Percentiles rank a stretch among this genome's conserved stretches.
These are phyloP conservation scores for Mastacembelus armatus DNA, from an alignment of 2,797 vertebrate species.

Conservation along the genomic window DNA sequence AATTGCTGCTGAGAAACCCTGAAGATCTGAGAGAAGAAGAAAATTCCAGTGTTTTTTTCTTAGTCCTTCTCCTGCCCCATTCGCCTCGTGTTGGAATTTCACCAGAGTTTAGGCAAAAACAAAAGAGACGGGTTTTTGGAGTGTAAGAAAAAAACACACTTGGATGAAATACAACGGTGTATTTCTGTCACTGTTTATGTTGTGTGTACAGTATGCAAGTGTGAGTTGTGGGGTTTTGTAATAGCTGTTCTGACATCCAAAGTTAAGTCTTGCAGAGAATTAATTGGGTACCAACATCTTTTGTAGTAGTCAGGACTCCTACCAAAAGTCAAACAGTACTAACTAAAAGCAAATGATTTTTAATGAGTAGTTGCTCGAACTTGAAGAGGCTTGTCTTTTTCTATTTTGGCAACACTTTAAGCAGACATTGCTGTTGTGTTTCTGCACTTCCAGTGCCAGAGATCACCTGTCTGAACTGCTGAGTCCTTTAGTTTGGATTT, in stretches of 20 bases:
- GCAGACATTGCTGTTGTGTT: background rate
- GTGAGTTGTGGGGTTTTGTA: constrained; percentile 50
- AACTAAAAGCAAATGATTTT: constrained; percentile 40
- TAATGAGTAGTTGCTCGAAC: constrained; percentile 15
- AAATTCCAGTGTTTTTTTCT: constrained; percentile 81
- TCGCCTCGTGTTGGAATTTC: constrained; percentile 76
- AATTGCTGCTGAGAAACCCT: constrained; percentile 85
- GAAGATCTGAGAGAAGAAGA: constrained; percentile 84
- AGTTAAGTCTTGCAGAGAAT: constrained; percentile 34
- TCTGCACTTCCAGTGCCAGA: background rate
- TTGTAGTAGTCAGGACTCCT: constrained; percentile 12
- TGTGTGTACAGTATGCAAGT: constrained; percentile 22
- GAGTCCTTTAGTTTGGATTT: background rate
- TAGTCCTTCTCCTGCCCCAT: constrained; percentile 69
- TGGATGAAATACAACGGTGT: constrained; percentile 54
- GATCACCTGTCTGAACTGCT: constrained; percentile 26
- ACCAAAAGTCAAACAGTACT: background rate
- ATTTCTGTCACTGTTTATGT: constrained; percentile 42
- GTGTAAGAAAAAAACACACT: constrained; percentile 18
- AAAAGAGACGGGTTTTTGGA: constrained; percentile 66
- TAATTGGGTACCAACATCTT: constrained; percentile 32
- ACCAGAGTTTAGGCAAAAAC: constrained; percentile 69
- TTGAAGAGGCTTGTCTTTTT: constrained; percentile 1
- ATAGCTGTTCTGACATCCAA: constrained; percentile 17
- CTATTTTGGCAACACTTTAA: constrained; percentile 3